Conservation (phyloP, 2,113 vertebrate species). For the Dunckerocampus dactyliophorus region DNA sequence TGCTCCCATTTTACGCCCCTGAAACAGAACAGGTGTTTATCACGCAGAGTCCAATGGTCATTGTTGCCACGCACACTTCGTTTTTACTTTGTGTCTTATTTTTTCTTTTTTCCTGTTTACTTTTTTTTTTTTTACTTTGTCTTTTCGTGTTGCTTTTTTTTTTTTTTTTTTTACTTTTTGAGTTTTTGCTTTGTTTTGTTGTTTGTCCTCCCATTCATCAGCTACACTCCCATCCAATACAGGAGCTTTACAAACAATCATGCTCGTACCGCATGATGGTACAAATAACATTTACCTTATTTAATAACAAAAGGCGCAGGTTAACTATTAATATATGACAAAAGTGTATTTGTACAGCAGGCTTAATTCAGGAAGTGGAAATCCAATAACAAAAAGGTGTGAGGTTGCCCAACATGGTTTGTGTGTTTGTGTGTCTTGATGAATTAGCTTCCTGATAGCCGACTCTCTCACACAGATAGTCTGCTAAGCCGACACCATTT, state of each 20-base stretch:
- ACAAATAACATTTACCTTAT: too few relatives aligned
- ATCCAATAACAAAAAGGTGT: not conserved
- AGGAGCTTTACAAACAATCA: too few relatives aligned
- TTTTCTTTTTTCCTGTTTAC: not conserved
- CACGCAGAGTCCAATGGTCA: conserved; percentile 70
- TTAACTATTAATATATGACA: too few relatives aligned
- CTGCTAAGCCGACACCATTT: conserved; percentile 19
- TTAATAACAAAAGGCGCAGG: too few relatives aligned
- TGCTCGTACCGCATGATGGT: too few relatives aligned
- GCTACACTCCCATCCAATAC: too few relatives aligned
- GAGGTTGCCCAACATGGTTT: conserved; percentile 7
- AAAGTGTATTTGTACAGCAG: too few relatives aligned
- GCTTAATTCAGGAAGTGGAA: too few relatives aligned
- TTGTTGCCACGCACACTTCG: conserved; percentile 6
- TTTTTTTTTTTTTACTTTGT: not conserved
- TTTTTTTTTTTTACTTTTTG: not conserved
- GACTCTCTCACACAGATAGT: conserved; percentile 9
- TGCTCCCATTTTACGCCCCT: conserved; percentile 57
- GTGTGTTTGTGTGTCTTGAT: conserved; percentile 32
- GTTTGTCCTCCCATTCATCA: too few relatives aligned
- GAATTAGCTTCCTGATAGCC: conserved; percentile 32
- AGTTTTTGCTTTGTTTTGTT: too few relatives aligned
- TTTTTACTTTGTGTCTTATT: not conserved
- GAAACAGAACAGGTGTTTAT: conserved; percentile 77
- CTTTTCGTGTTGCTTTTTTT: not conserved